phyloP scores from a whole-genome alignment of 2,888 invertebrate species.

The Cerastoderma edule region DNA sequence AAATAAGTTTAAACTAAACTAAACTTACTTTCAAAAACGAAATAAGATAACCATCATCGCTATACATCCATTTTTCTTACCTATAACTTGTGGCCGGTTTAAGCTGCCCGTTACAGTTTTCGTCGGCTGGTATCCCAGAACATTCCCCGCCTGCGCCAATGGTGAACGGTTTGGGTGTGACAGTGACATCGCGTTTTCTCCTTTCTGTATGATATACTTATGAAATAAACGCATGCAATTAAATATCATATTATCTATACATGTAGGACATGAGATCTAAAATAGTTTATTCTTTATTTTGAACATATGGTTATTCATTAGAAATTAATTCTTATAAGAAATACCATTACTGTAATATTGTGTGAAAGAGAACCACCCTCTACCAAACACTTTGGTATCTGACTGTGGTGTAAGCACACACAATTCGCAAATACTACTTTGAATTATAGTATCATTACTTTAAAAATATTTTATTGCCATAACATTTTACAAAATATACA shows the following conservation, averaged over 20 bases:
- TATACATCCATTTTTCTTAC: neutral
- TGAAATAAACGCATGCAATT: neutral
- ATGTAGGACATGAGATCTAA: neutral
- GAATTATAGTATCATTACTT: no score
- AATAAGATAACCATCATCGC: neutral
- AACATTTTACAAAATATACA: no score
- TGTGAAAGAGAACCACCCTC: no score
- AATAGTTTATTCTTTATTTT: neutral
- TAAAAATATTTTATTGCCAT: no score
- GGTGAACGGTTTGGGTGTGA: neutral
- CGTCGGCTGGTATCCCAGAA: neutral
- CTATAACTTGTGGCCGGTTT: conserved; percentile 1
- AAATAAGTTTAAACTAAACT: neutral
- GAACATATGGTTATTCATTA: neutral
- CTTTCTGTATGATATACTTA: neutral
- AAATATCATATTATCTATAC: neutral
- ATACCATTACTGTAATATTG: no score
- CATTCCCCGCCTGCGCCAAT: conserved; percentile 6
- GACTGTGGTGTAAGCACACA: no score
- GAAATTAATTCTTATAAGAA: neutral
- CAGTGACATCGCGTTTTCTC: neutral
- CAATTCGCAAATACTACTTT: no score
- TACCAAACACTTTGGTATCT: no score
- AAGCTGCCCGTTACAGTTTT: conserved; percentile 7
- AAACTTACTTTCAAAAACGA: neutral